These are phyloP conservation scores for Nesogale talazaci DNA, from an alignment of 2,113 vertebrate genomes.

Conservation along the genomic window DNA sequence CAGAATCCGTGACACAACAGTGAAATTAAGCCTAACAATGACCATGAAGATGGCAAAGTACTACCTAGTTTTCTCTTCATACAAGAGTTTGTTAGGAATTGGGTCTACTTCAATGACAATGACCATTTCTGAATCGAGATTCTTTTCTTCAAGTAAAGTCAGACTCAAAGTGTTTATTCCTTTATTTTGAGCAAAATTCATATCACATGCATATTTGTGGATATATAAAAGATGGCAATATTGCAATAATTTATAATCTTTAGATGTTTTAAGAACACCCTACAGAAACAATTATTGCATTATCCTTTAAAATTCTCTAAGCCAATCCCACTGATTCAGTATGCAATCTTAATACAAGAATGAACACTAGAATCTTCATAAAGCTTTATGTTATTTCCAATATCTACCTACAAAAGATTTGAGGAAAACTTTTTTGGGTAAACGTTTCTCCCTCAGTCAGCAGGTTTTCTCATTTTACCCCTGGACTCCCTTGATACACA, in stretches of 20 bases:
- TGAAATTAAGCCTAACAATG: neutral
- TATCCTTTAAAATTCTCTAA: slow-evolving; percentile 8
- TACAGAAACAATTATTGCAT: neutral
- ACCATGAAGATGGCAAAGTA: neutral
- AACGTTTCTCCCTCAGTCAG: neutral
- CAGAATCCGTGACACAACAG: neutral
- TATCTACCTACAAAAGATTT: slow-evolving; percentile 38
- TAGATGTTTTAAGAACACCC: neutral
- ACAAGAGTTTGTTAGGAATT: neutral
- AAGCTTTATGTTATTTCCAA: slow-evolving; percentile 8
- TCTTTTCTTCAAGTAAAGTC: slow-evolving; percentile 26
- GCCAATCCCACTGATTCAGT: neutral
- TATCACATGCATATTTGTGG: neutral
- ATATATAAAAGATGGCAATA: slow-evolving; percentile 24
- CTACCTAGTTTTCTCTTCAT: neutral
- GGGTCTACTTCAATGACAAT: neutral
- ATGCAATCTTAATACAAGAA: slow-evolving; percentile 6
- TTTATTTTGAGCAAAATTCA: slow-evolving; percentile 12
- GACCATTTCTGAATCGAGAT: neutral
- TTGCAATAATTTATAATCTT: neutral
- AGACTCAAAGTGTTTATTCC: neutral
- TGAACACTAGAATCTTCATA: slow-evolving; percentile 12
- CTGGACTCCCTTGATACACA: neutral
- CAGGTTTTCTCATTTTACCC: neutral
- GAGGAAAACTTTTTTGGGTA: neutral